Percentiles rank a stretch among this genome's conserved stretches.
Conservation (phyloP, 2,888 invertebrate genomes). For the Rapana venosa region DNA sequence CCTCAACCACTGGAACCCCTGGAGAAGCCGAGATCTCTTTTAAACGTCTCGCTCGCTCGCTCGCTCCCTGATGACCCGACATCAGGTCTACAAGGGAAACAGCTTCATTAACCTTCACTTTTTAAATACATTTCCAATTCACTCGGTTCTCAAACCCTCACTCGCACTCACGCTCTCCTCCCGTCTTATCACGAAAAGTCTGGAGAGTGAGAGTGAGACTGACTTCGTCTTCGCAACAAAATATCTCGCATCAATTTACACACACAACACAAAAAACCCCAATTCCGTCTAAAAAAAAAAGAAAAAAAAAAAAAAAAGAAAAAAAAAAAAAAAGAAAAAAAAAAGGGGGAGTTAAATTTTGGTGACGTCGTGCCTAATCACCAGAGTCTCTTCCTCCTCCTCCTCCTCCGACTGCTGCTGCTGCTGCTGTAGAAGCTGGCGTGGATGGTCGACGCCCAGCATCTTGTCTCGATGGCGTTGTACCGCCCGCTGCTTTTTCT, state of each 20-base stretch:
- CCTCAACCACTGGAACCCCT: too few relatives aligned
- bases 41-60: too few relatives aligned
- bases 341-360: neutral
- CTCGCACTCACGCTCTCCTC: too few relatives aligned
- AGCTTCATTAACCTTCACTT: neutral
- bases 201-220: neutral
- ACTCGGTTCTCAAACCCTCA: neutral
- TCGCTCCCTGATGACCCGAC: too few relatives aligned
- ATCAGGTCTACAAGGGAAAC: too few relatives aligned
- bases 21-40: too few relatives aligned
- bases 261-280: neutral
- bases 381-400: neutral
- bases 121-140: neutral
- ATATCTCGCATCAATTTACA: neutral
- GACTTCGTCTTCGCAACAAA: neutral
- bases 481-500: constrained; percentile 68
- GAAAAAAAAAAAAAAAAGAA: too few relatives aligned
- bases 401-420: neutral
- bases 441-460: constrained; percentile 50
- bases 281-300: too few relatives aligned
- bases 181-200: neutral
- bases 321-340: too few relatives aligned
- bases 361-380: neutral
- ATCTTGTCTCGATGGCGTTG: constrained; percentile 58
- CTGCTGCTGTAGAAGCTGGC: neutral